These are phyloP conservation scores for Hecatera dysodea DNA, from an alignment of 2,888 invertebrate species.

Conservation along the genomic window DNA sequence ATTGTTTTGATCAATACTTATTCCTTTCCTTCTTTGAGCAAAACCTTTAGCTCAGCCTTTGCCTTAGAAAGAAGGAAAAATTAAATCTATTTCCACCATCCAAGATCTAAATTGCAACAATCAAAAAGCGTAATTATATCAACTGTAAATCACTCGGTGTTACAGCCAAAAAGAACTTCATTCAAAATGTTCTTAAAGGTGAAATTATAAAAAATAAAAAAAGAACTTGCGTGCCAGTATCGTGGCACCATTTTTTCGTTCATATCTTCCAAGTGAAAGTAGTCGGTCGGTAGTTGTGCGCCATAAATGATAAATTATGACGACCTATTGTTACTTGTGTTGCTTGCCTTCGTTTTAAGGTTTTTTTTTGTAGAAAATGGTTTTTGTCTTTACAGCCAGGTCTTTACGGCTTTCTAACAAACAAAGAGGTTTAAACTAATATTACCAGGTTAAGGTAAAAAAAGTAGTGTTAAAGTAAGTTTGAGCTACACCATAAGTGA, in stretches of 20 bases:
- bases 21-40: too few relatives aligned
- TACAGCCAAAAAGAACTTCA: not conserved
- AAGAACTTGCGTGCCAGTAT: slow-evolving; percentile 40
- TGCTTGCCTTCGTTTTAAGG: not conserved
- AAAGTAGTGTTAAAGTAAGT: too few relatives aligned
- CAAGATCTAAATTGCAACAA: too few relatives aligned
- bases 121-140: too few relatives aligned
- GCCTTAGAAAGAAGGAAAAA: not conserved
- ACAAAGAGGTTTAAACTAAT: too few relatives aligned
- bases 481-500: too few relatives aligned
- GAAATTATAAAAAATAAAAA: slow-evolving; percentile 48
- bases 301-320: slow-evolving; percentile 36
- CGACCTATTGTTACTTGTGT: slow-evolving; percentile 15
- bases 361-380: not conserved
- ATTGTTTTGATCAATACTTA: too few relatives aligned
- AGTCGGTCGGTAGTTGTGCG: slow-evolving; percentile 19
- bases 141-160: not conserved
- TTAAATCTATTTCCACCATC: not conserved
- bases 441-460: too few relatives aligned
- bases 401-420: too few relatives aligned
- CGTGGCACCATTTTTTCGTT: slow-evolving; percentile 57
- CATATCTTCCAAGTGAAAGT: too few relatives aligned
- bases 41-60: too few relatives aligned
- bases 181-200: slow-evolving; percentile 30
- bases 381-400: not conserved